Conservation (phyloP, 1,140 invertebrate genomes). For the Metopolophium dirhodum region DNA sequence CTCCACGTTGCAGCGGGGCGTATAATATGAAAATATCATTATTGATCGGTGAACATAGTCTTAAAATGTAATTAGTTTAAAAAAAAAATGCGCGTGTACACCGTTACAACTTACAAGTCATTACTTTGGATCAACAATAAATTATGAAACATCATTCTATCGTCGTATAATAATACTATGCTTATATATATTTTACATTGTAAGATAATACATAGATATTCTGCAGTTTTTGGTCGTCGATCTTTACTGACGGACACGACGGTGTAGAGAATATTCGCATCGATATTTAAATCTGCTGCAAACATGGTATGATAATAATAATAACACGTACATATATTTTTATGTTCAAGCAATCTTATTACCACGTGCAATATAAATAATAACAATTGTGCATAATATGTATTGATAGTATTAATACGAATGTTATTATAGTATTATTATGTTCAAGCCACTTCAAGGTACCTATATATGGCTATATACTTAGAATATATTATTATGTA, state of each 20-base stretch:
- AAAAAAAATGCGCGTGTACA: not conserved
- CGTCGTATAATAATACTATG: not conserved
- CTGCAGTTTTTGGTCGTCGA: not conserved
- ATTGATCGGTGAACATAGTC: not conserved
- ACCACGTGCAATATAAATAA: not conserved
- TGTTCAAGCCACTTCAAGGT: not conserved
- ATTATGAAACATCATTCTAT: conserved; percentile 10
- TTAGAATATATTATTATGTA: not conserved
- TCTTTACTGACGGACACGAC: not conserved
- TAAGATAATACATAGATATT: not conserved
- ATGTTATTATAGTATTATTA: not conserved
- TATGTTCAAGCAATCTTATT: not conserved
- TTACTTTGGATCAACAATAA: conserved; percentile 16
- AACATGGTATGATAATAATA: not conserved
- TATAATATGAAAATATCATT: conserved; percentile 1
- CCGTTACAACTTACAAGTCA: conserved; percentile 1
- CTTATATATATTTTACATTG: not conserved
- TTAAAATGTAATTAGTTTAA: conserved; percentile 22
- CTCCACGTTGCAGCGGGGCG: not conserved
- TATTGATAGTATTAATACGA: not conserved
- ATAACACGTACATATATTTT: not conserved
- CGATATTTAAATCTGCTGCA: not conserved
- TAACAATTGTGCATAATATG: not conserved
- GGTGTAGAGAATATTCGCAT: not conserved
- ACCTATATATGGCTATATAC: too few species aligned